Evolutionary conservation across 2,113 vertebrate genomes (phyloP).

Genomic region (Brachypteracias leptosomus): DNA sequence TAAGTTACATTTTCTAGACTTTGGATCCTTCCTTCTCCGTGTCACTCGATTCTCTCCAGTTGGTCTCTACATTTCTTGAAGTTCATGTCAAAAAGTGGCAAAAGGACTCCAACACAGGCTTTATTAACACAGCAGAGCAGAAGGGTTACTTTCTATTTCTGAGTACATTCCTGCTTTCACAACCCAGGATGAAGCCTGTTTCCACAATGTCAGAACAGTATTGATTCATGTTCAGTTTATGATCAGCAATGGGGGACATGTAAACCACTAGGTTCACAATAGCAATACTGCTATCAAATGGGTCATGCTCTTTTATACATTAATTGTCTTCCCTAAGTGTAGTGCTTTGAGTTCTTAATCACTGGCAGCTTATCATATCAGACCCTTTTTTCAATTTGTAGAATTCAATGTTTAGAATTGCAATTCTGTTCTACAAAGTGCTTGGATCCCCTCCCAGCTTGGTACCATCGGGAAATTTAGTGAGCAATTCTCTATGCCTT

Average conservation of each 20-base stretch:
- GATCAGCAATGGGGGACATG: not conserved
- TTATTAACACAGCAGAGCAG: not conserved
- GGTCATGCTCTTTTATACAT: not conserved
- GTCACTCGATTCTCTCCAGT: accelerated
- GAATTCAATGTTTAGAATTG: not conserved
- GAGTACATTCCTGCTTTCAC: not conserved
- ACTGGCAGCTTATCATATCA: not conserved
- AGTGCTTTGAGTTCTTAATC: not conserved
- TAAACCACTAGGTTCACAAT: not conserved
- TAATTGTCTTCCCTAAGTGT: not conserved
- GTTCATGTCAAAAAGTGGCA: not conserved
- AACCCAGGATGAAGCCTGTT: not conserved
- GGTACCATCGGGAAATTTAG: not conserved
- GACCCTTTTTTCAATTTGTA: not conserved
- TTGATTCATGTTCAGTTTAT: not conserved
- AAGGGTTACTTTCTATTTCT: not conserved
- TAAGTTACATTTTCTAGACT: not conserved
- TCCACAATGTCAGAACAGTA: not conserved
- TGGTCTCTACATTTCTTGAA: not conserved
- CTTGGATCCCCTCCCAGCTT: not conserved
- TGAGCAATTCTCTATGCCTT: not conserved
- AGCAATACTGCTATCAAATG: not conserved
- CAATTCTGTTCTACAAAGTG: not conserved
- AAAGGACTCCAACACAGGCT: not conserved
- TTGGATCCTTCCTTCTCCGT: not conserved